Evolutionary conservation across 53 echinoderm and acorn worm genomes (phyloP).

Genomic region (Stichopus horrens): DNA sequence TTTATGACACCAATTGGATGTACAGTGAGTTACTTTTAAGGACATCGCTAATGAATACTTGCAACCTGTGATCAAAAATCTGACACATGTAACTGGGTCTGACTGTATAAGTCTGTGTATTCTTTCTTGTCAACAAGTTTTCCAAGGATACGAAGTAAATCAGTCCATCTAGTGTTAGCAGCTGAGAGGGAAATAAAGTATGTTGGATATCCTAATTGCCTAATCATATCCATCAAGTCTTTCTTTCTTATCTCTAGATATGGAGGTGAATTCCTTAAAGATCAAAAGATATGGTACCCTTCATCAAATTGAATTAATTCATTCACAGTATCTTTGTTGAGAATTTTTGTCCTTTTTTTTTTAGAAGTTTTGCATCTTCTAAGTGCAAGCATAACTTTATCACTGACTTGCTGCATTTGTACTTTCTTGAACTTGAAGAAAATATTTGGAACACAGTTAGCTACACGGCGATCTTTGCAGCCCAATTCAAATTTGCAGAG

Average conservation of each 20-base stretch:
- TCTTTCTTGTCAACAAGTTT: conserved; percentile 35
- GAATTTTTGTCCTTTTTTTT: conserved; percentile 24
- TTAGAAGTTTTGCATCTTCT: conserved; percentile 43
- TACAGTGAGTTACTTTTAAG: conserved; percentile 1
- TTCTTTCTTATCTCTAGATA: conserved; percentile 53
- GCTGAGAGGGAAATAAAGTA: conserved; percentile 52
- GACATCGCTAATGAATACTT: conserved; percentile 28
- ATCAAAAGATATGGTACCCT: conserved; percentile 46
- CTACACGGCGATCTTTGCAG: conserved; percentile 38
- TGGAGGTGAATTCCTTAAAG: conserved; percentile 50
- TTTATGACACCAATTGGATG: conserved; percentile 32
- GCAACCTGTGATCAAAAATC: conserved; percentile 53
- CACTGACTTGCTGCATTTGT: conserved; percentile 36
- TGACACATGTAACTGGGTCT: conserved; percentile 55
- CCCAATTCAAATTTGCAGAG: conserved; percentile 51
- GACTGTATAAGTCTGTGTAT: conserved; percentile 43
- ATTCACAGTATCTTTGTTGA: background rate
- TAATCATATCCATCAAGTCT: conserved; percentile 55
- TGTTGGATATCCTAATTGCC: conserved; percentile 58
- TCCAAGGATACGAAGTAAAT: conserved; percentile 44
- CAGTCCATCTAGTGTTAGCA: conserved; percentile 52
- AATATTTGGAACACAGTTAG: conserved; percentile 47
- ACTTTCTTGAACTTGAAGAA: conserved; percentile 51
- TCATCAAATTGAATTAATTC: conserved; percentile 43
- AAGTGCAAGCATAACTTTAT: conserved; percentile 35